Conservation (phyloP, 2,113 vertebrate genomes). For the Dendrocopos noguchii region DNA sequence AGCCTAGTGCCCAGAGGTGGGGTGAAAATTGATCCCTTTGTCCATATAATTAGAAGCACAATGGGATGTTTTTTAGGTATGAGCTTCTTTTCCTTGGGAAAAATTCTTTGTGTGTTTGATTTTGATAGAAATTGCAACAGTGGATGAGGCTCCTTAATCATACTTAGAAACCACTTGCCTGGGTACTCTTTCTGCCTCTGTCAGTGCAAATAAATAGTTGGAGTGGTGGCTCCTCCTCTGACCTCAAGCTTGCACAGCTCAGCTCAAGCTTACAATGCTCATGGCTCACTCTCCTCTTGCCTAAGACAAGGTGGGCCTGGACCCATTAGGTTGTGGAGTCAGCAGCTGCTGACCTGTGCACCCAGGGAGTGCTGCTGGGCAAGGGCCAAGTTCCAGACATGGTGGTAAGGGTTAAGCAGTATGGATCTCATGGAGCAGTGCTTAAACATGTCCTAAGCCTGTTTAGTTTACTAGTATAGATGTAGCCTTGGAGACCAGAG, state of each 20-base stretch:
- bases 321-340: neutral
- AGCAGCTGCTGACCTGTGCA: neutral
- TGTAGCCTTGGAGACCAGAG: conserved; percentile 71
- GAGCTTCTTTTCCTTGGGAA: neutral
- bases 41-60: neutral
- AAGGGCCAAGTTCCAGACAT: neutral
- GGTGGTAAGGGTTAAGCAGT: conserved; percentile 42
- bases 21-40: neutral
- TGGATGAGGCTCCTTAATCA: neutral
- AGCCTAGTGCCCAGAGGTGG: neutral
- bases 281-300: neutral
- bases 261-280: neutral
- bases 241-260: neutral
- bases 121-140: neutral
- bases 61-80: neutral
- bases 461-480: conserved; percentile 71
- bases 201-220: neutral
- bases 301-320: neutral
- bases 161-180: neutral
- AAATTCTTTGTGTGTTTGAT: neutral
- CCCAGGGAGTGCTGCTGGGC: neutral
- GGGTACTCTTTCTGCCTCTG: neutral
- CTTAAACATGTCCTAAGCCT: conserved; percentile 69
- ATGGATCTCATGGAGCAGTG: conserved; percentile 19
- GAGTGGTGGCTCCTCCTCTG: neutral